phyloP scores from a whole-genome alignment of 2,113 vertebrate genomes.

The Cynocephalus volans region DNA sequence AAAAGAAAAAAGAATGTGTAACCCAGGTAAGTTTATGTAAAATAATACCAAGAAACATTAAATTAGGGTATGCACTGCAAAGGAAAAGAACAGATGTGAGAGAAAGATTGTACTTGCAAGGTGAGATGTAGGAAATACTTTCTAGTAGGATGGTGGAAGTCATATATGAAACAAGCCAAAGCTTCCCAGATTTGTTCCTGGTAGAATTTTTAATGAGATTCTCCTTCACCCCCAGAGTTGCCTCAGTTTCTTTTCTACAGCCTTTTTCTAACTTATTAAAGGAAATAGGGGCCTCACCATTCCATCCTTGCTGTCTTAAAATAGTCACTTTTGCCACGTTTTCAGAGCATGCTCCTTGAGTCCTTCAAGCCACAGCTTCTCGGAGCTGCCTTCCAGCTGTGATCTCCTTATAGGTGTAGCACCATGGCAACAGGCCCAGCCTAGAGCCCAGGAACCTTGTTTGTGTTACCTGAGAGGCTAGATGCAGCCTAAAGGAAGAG shows the following conservation, averaged over 20 bases:
- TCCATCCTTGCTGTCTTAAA: constrained; percentile 60
- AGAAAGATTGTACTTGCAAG: neutral
- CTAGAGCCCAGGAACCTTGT: constrained; percentile 87
- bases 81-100: constrained; percentile 56
- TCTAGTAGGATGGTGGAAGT: neutral
- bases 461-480: constrained; percentile 83
- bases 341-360: constrained; percentile 62
- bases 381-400: constrained; percentile 81
- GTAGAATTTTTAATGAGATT: neutral
- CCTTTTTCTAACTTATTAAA: neutral
- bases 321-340: constrained; percentile 72
- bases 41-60: constrained; percentile 34
- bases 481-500: constrained; percentile 53
- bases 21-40: constrained; percentile 2
- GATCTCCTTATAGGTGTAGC: constrained; percentile 86
- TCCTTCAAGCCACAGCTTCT: constrained; percentile 74
- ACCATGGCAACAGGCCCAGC: constrained; percentile 89
- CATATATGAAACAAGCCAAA: neutral
- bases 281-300: neutral
- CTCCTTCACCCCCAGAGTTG: neutral
- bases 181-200: constrained; percentile 23
- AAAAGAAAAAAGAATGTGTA: neutral
- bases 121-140: neutral
- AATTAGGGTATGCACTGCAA: neutral
- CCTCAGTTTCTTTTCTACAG: neutral